Base-by-base conservation (phyloP, 2,797 vertebrate genomes). In the Halcyon badia region DNA sequence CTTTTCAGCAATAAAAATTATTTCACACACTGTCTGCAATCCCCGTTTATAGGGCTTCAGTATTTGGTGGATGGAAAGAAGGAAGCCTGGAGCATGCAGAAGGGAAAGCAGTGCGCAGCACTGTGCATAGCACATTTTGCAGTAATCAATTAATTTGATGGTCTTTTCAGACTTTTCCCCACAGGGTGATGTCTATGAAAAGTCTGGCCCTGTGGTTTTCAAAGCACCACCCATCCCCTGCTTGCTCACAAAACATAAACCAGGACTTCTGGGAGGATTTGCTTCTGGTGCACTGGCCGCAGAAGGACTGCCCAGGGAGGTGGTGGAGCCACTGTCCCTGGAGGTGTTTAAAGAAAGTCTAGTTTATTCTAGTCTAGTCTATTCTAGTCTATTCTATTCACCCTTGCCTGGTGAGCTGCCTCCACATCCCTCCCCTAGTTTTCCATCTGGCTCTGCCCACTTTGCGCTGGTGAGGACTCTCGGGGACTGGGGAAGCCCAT, bases 1-100 rank as follows among this genome's bases (percentile, higher is more conserved):
- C 66, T 87, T 87, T 92, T 72, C 90, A 87, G 90, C 73, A 28
- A 13, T 62, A 75, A 91, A 96, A 93, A 95, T 76, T 70, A 58
- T 73, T 93, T 90, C 73, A 62, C 78, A 39, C 46, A 4, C 61
- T 72, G 46, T n/a, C 85, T 95, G 72, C 73, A 91, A 9, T 51
- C 54, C 54, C 35, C 83, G 89, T 78, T 94, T 94, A 35, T 7
- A 87, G 80, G 41, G 14, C n/a, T 84, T 84, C 46, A 57, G 54
- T 86, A 9, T 83, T 72, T 66, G 80, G 80, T 82, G 65, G 39
- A 58, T 54, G 62, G 76, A 83, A 71, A 52, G 64, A 41, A 70
- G 82, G 87, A 73, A 88, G 87, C 95, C 89, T 88, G 49, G 79
- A 88, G 80, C 66, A 22, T 42, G 62, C 56, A 65, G 49, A 72